Percentiles rank a stretch among this genome's conserved stretches.
phyloP scores from a whole-genome alignment of 2,113 vertebrate genomes.

The Girardinichthys multiradiatus region DNA sequence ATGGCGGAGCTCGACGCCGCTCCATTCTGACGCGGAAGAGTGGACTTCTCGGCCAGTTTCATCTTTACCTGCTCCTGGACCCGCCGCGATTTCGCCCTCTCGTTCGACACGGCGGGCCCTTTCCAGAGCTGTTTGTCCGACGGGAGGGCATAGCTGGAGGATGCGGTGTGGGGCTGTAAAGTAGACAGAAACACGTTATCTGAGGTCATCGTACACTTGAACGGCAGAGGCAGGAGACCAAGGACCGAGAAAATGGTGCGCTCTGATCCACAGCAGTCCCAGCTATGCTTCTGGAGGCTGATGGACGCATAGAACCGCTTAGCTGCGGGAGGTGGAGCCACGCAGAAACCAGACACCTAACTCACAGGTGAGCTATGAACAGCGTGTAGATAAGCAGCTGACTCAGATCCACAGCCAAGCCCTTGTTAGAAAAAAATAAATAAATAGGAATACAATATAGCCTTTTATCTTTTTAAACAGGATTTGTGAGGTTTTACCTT shows the following conservation, averaged over 20 bases:
- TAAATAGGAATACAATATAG: too few relatives aligned
- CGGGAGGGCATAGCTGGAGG: constrained; percentile 79
- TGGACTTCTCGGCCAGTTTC: constrained; percentile 76
- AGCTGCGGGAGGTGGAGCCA: constrained; percentile 51
- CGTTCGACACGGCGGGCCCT: constrained; percentile 47
- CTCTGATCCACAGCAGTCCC: constrained; percentile 26
- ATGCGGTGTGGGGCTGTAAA: constrained; percentile 75
- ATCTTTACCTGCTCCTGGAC: constrained; percentile 80
- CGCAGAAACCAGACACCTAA: constrained; percentile 41
- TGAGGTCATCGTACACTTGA: constrained; percentile 61
- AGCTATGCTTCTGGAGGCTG: neutral
- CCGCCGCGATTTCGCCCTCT: constrained; percentile 49
- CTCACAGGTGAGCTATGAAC: constrained; percentile 17
- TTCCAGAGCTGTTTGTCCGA: constrained; percentile 62
- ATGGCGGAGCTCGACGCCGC: constrained; percentile 53
- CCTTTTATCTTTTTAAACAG: too few relatives aligned
- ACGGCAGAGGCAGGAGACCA: neutral
- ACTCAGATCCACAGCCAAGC: neutral
- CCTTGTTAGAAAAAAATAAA: neutral
- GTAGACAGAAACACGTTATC: constrained; percentile 74
- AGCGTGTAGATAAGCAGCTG: neutral
- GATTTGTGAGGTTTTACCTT: too few relatives aligned
- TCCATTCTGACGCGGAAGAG: constrained; percentile 74
- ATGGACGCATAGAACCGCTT: neutral
- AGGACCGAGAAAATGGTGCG: constrained; percentile 3